These are phyloP conservation scores for Etia nguti DNA, from an alignment of 2,113 vertebrate genomes.

Conservation along the genomic window DNA sequence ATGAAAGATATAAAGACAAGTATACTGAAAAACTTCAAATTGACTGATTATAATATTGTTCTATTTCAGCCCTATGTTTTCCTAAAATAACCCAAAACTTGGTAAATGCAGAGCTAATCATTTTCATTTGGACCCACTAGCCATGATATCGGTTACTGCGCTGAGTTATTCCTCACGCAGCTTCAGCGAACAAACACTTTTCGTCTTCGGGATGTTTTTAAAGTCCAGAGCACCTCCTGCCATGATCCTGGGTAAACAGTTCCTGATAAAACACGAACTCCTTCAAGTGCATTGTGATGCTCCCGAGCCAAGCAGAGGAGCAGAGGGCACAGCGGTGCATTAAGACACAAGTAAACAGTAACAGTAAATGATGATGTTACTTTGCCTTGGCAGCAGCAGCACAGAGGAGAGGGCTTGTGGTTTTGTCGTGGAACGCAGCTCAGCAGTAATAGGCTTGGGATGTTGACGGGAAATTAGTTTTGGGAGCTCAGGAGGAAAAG, in stretches of 20 bases:
- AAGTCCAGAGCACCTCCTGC: not conserved
- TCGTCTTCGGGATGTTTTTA: not conserved
- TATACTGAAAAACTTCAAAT: not conserved
- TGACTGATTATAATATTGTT: not conserved
- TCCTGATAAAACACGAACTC: not conserved
- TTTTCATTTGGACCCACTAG: not conserved
- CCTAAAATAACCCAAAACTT: not conserved
- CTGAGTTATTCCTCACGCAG: not conserved
- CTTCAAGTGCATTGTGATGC: conserved; percentile 1
- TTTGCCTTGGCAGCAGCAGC: conserved; percentile 16
- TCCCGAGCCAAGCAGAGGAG: conserved; percentile 1
- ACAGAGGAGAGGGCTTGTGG: not conserved
- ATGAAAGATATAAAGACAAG: not conserved
- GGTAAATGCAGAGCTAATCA: not conserved
- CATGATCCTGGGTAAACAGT: conserved; percentile 4
- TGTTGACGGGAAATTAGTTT: conserved; percentile 58
- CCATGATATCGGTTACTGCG: not conserved
- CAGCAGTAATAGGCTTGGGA: conserved; percentile 47
- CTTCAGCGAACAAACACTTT: not conserved
- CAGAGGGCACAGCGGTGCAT: conserved; percentile 16
- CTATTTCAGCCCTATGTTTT: not conserved
- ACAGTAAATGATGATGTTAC: conserved; percentile 48
- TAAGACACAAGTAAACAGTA: conserved; percentile 43
- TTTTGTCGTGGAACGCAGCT: conserved; percentile 28
- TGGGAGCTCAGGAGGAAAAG: conserved; percentile 44